Evolutionary conservation across 2,113 vertebrate genomes (phyloP), one percentile per base, ranked within the genome.

Genomic region (Raja brachyura): DNA sequence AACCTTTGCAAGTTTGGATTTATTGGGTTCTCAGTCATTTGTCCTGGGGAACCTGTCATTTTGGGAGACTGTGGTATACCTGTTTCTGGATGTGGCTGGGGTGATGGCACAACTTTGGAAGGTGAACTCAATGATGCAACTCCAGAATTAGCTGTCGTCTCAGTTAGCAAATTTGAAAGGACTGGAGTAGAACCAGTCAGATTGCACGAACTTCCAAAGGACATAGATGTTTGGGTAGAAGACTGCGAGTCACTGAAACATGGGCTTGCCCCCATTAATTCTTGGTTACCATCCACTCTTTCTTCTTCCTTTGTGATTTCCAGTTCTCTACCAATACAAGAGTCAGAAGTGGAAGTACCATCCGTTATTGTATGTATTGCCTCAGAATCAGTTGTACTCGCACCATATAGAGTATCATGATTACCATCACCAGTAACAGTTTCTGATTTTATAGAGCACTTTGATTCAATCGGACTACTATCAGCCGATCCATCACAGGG

Each of bases 101-200:
- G 54, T 94, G 97, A 56, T 25, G 96, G 96, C 95, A 97, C 94
- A 94, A 95, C 93, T 0, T 95, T 94, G 92, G 96, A 94, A 95
- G 96, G 96, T 96, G 95, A 97, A 74, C 94, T 96, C 28, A 97
- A 94, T 14, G 97, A 95, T 94, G 96, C 96, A 68, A 96, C 93
- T 77, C 97, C 96, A 93, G 96, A 94, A 66, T 93, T 95, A 66
- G 97, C 97, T 85, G 97, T 95, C 94, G 97, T 97, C 73, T 98
- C 98, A 93, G 97, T 96, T 22, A 99, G 97, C 94, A 99, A 96
- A 95, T 98, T 97, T 54, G 96, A 97, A 33, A 98, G 97, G 31
- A 98, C 97, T 75, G 97, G 96, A 93, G 96, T 94, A 59, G 98
- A 95, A 16, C 95, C 96, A 90, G 96, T 94, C 61, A 96, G 93